phyloP scores from a whole-genome alignment of 2,113 vertebrate genomes.

The Megaptera novaeangliae region DNA sequence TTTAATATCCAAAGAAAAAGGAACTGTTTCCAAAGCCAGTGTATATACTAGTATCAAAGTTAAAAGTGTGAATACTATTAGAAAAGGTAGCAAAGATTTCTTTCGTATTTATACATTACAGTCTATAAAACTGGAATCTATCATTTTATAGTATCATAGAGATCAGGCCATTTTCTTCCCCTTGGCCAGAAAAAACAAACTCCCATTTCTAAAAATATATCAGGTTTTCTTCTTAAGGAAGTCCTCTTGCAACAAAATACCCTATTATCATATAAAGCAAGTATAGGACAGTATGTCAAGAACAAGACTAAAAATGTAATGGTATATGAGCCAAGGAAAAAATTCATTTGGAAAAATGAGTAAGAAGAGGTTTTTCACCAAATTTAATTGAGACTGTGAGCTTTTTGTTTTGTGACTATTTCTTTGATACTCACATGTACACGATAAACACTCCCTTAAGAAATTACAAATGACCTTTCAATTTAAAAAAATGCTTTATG shows the following conservation, averaged over 20 bases:
- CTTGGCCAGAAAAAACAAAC: constrained; percentile 33
- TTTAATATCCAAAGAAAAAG: background rate
- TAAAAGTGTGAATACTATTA: constrained; percentile 1
- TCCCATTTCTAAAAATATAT: constrained; percentile 64
- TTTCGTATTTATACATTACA: background rate
- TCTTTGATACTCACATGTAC: constrained; percentile 53
- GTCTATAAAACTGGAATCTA: constrained; percentile 40
- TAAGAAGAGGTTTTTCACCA: constrained; percentile 42
- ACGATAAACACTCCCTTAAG: background rate
- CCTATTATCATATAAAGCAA: constrained; percentile 63
- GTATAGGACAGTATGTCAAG: constrained; percentile 38
- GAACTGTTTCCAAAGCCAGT: background rate
- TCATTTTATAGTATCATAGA: constrained; percentile 54
- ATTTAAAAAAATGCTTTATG: background rate
- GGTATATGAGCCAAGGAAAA: constrained; percentile 19
- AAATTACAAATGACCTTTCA: constrained; percentile 37
- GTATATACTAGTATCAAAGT: background rate
- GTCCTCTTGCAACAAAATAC: constrained; percentile 60
- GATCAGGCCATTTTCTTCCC: background rate
- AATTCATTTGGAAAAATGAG: constrained; percentile 4
- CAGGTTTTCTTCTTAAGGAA: constrained; percentile 52
- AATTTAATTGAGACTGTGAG: constrained; percentile 35
- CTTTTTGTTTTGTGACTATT: constrained; percentile 30
- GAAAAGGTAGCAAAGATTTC: constrained; percentile 22
- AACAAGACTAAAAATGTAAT: constrained; percentile 41